A percentile compares a stretch with the other conserved stretches of the same genome.
Evolutionary conservation across 2,888 invertebrate genomes (phyloP).

Genomic region (Isoperla grammatica): DNA sequence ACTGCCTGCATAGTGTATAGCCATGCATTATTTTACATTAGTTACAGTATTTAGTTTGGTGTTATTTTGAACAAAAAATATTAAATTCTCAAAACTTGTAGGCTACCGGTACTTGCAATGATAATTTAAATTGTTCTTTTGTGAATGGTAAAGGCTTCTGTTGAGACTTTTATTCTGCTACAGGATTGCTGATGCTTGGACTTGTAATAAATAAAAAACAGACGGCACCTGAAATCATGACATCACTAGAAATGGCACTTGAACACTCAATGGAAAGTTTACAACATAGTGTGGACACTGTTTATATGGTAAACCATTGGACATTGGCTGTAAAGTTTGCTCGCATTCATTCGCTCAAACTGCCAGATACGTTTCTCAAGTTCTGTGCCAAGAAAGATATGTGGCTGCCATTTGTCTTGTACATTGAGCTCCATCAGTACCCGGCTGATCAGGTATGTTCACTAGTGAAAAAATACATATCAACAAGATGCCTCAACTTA

Average conservation of each 20-base stretch:
- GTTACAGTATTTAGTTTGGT: no score
- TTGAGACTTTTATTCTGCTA: neutral
- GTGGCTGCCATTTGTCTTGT: conserved; percentile 66
- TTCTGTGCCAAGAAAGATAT: conserved; percentile 55
- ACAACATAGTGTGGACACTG: neutral
- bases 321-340: conserved; percentile 58
- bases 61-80: no score
- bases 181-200: conserved; percentile 22
- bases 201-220: neutral
- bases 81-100: no score
- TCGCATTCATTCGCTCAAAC: conserved; percentile 49
- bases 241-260: conserved; percentile 22
- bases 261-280: neutral
- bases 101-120: neutral
- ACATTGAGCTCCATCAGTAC: conserved; percentile 64
- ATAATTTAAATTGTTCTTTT: neutral
- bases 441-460: conserved; percentile 53
- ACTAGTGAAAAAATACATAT: conserved; percentile 8
- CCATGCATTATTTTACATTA: no score
- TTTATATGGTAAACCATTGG: conserved; percentile 47
- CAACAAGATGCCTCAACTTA: no score
- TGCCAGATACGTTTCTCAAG: conserved; percentile 55
- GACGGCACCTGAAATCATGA: conserved; percentile 6
- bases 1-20: no score
- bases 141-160: neutral